Evolutionary conservation across 1,140 invertebrate species (phyloP), one percentile per base, ranked within the genome.

Genomic region (Cecropterus lyciades): DNA sequence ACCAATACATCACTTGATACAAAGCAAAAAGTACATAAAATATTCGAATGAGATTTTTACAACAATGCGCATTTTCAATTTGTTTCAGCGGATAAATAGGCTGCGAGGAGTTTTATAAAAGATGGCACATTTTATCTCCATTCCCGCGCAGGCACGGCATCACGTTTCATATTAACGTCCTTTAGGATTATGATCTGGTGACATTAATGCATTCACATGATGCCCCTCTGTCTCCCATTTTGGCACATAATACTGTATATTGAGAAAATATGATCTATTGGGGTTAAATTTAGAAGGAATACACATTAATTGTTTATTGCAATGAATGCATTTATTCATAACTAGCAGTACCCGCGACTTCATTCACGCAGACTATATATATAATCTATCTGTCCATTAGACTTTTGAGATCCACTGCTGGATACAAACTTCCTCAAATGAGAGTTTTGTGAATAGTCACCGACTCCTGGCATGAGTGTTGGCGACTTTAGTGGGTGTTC

Each of bases 171-270:
- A 77, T 84, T 76, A 82, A 67, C 73, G 70, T 79, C 63, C 65
- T 71, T 71, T 49, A 72, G 64, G 62, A 71, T 74, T 72, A 73
- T 73, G 55, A 69, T 67, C 65, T 75, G 68, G 65, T 27, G 51
- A 67, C 77, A 80, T 82, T 82, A 80, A 84, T 82, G 79, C 73
- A 70, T 70, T 70, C 67, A 73, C 79, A 75, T 80, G 77, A 73
- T 73, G 55, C 55, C 42, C 60, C 65, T 57, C 20, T 24, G 53
- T 37, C 11, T 14, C 42, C 5, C 17, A 56, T 24, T 56, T 56
- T 17, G 33, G 17, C 33, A 42, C 10, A 15, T 43, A 43, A n/a
- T 13, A 16, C 30, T 5, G 9, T 55, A 17, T 40, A 55, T 13
- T 20, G 52, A 14, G 33, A 10, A 11, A 37, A 37, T 11, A 37